phyloP scores from a whole-genome alignment of 2,113 vertebrate species.

The Ciconia maguari region DNA sequence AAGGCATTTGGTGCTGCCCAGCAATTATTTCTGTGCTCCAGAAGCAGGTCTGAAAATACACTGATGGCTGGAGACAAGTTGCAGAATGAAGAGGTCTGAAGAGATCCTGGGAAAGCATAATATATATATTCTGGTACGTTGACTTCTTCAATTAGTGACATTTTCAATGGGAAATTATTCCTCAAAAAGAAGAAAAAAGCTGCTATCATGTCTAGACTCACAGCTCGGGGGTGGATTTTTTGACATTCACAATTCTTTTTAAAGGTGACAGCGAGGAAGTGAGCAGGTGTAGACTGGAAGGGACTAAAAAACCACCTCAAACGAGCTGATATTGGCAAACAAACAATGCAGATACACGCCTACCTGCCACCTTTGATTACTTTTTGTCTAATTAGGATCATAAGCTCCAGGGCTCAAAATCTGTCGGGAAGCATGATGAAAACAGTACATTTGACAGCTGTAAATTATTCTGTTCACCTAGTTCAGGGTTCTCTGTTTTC shows the following conservation, averaged over 20 bases:
- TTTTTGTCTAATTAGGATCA: not conserved
- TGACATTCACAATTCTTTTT: not conserved
- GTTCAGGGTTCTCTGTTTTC: not conserved
- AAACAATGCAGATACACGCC: fast-evolving
- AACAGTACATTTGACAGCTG: not conserved
- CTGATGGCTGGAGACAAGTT: fast-evolving
- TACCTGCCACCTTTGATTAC: not conserved
- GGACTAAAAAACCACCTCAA: not conserved
- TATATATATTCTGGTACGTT: fast-evolving
- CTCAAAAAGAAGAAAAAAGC: not conserved
- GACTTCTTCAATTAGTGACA: not conserved
- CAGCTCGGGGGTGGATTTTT: not conserved
- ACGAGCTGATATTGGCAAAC: not conserved
- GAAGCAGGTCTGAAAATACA: not conserved
- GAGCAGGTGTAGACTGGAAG: not conserved
- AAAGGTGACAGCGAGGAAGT: not conserved
- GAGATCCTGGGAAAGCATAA: not conserved
- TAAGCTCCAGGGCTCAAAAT: not conserved
- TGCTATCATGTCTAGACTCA: not conserved
- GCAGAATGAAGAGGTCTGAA: not conserved
- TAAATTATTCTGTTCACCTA: not conserved
- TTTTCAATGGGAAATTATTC: not conserved
- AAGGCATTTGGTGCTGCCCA: not conserved
- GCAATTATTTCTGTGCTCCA: not conserved
- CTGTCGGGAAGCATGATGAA: not conserved